phyloP scores from a whole-genome alignment of 1,140 invertebrate genomes.

The Mizuhopecten yessoensis region DNA sequence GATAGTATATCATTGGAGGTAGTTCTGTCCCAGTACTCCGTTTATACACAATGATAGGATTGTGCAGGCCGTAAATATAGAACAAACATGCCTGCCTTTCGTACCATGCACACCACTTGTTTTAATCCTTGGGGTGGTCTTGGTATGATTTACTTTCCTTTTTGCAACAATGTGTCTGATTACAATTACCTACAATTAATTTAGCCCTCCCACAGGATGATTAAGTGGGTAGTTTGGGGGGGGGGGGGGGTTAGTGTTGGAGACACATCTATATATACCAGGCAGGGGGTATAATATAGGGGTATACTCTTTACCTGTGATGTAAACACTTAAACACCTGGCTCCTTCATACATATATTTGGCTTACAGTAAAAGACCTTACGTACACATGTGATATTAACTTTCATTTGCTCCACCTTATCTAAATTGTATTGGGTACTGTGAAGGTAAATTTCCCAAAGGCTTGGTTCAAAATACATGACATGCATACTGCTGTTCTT shows the following conservation, averaged over 20 bases:
- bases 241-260: background rate
- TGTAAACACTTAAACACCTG: slow-evolving; percentile 38
- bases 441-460: no score
- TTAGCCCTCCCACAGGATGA: background rate
- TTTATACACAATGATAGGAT: background rate
- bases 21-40: background rate
- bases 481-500: no score
- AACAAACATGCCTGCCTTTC: background rate
- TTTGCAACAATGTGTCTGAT: background rate
- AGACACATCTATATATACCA: background rate
- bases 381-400: background rate
- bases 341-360: slow-evolving; percentile 22
- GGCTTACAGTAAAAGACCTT: background rate
- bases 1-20: background rate
- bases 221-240: no score
- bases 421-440: no score
- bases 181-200: background rate
- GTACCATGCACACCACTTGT: slow-evolving; percentile 9
- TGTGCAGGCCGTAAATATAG: background rate
- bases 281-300: background rate
- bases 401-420: no score
- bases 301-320: background rate
- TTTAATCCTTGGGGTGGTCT: slow-evolving; percentile 1
- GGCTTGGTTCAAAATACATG: no score
- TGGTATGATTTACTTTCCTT: slow-evolving; percentile 4